Evolutionary conservation across 1,140 invertebrate species (phyloP), one percentile per base, ranked within the genome.

Genomic region (Calycopis cecrops): DNA sequence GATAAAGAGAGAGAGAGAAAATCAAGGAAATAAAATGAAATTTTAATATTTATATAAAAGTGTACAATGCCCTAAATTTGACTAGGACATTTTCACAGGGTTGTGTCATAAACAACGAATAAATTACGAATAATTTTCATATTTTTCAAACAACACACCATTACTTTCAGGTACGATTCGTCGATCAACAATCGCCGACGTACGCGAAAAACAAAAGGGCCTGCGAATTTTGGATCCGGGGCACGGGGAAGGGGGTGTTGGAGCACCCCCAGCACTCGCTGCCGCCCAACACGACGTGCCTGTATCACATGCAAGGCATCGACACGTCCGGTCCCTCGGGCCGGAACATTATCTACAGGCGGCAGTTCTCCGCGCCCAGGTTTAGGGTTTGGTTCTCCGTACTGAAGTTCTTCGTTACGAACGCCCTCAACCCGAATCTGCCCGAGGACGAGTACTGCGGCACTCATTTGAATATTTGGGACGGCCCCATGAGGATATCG

Each of bases 351-450:
- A 90, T 90, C 34, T 93, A 92, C 68, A 90, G 91, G 28, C 88
- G 91, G 52, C 89, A 90, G 78, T 58, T 89, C 85, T 71, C 92
- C 86, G 42, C 91, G 0, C 90, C 92, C 0, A 89, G 94, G 56
- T 96, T 94, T 71, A 90, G 93, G 59, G 93, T 97, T 0, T 97
- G 95, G 95, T 89, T 97, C 57, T 95, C 95, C 1, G 92, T 97
- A 48, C 88, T 96, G 50, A 96, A 96, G 87, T 96, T 96, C 80
- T 93, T 96, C 83, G 93, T 94, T 64, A 90, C 81, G 35, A 88
- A 88, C 12, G 89, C 88, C 6, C 82, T 89, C 48, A 88, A 91
- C 72, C 85, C 90, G 60, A 73, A 86, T 71, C 66, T 89, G 64
- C 87, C 89, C 55, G 78, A 92, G 79, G 92, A 93, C 69, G 93